Evolutionary conservation across 2,888 invertebrate species (phyloP).

Genomic region (Nasonia oneida): DNA sequence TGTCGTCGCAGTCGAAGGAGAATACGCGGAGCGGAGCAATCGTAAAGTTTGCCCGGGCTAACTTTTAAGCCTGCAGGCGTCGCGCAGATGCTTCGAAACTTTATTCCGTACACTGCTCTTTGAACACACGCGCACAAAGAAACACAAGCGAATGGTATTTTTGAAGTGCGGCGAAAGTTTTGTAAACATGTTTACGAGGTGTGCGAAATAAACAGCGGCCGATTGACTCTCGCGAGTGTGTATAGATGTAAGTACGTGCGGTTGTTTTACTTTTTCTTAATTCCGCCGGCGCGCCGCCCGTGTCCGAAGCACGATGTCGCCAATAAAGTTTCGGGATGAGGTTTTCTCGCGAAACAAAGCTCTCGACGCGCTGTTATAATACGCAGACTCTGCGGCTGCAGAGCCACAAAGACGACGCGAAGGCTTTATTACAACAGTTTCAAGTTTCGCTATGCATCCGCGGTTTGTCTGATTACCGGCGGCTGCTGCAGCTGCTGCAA

Average conservation of each 20-base stretch:
- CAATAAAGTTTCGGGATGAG: background rate
- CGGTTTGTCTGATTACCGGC: conserved; percentile 11
- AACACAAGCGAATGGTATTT: conserved; percentile 1
- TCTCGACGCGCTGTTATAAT: background rate
- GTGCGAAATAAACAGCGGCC: background rate
- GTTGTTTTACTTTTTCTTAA: background rate
- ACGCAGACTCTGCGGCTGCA: background rate
- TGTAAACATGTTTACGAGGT: background rate
- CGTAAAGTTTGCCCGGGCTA: conserved; percentile 3
- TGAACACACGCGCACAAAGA: background rate
- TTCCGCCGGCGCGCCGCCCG: background rate
- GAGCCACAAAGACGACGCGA: background rate
- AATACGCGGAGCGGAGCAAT: background rate
- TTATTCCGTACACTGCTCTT: background rate
- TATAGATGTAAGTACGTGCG: too few relatives aligned
- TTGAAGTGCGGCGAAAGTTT: background rate
- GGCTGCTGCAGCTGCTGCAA: background rate
- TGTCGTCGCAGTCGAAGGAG: background rate
- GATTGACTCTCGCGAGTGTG: background rate
- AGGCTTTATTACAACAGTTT: conserved; percentile 7
- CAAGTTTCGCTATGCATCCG: background rate
- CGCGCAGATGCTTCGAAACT: conserved; percentile 6
- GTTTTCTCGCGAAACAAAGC: background rate
- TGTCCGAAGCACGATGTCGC: background rate
- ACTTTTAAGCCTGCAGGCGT: conserved; percentile 12